Conservation (phyloP, 2,797 vertebrate species). For the Neosalanx taihuensis region DNA sequence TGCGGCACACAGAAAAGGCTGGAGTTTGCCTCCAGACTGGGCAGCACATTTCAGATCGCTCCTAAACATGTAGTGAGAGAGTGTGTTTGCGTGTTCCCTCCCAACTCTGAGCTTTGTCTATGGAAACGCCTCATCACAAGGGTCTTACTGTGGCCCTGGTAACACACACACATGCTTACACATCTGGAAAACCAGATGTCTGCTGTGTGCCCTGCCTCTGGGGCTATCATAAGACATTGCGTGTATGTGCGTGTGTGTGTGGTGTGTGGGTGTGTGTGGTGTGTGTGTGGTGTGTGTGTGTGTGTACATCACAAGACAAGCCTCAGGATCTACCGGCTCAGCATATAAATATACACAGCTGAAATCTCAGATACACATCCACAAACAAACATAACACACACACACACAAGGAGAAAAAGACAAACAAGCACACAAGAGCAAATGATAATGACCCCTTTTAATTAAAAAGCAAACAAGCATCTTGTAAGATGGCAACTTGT, state of each 20-base stretch:
- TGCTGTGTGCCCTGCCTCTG: slow-evolving; percentile 13
- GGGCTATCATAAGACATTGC: slow-evolving; percentile 36
- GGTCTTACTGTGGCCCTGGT: background rate
- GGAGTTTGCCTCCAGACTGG: background rate
- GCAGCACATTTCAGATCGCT: background rate
- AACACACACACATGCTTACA: slow-evolving; percentile 16
- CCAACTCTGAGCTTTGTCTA: background rate
- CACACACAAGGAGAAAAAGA: background rate
- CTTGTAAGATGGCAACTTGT: slow-evolving; percentile 19
- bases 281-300: slow-evolving; percentile 3
- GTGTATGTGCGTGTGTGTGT: slow-evolving; percentile 15
- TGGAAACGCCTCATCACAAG: background rate
- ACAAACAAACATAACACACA: background rate
- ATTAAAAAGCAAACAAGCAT: too few relatives aligned
- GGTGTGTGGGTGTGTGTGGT: slow-evolving; percentile 7
- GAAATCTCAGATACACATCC: slow-evolving; percentile 19
- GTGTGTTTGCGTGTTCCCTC: background rate
- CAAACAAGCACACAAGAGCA: too few relatives aligned
- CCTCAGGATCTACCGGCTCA: background rate
- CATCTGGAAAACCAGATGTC: slow-evolving; percentile 7
- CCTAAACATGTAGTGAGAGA: background rate
- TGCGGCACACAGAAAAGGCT: too few relatives aligned
- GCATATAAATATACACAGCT: background rate
- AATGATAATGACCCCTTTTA: too few relatives aligned
- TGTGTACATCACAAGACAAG: slow-evolving; percentile 33